Percentiles rank a stretch among this genome's conserved stretches.
Evolutionary conservation across 2,113 vertebrate genomes (phyloP).

Genomic region (Dasyornis broadbenti): DNA sequence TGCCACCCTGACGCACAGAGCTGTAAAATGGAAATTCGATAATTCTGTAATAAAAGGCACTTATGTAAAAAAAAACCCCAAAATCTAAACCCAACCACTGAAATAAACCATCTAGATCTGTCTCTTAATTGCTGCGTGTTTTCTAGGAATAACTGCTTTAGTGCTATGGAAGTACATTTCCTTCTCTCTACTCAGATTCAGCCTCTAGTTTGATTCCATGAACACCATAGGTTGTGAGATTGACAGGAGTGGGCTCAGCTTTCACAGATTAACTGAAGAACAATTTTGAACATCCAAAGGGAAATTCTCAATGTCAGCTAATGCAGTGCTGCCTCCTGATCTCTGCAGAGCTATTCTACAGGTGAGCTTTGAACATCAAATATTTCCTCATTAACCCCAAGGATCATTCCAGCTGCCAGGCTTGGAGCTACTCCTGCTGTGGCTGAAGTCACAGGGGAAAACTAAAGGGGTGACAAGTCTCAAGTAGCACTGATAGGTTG

Average conservation of each 20-base stretch:
- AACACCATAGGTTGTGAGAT: background rate
- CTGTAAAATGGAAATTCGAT: background rate
- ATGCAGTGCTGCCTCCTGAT: background rate
- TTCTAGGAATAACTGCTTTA: background rate
- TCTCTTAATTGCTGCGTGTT: background rate
- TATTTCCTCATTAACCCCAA: background rate
- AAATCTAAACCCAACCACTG: background rate
- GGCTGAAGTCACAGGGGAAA: background rate
- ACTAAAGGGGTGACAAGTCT: background rate
- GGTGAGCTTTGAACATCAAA: background rate
- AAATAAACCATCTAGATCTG: background rate
- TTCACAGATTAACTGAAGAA: background rate
- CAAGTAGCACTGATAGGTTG: fast-evolving
- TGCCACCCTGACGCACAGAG: background rate
- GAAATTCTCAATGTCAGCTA: background rate
- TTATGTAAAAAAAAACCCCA: background rate
- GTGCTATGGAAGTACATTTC: background rate
- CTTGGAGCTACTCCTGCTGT: background rate
- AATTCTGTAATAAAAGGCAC: background rate
- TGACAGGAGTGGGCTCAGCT: background rate
- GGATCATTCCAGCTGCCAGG: background rate
- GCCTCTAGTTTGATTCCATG: background rate
- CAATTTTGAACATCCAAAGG: background rate
- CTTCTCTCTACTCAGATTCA: background rate
- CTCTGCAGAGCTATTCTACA: background rate